These are phyloP conservation scores for Dilophus febrilis DNA, from an alignment of 2,888 invertebrate genomes.

Conservation along the genomic window DNA sequence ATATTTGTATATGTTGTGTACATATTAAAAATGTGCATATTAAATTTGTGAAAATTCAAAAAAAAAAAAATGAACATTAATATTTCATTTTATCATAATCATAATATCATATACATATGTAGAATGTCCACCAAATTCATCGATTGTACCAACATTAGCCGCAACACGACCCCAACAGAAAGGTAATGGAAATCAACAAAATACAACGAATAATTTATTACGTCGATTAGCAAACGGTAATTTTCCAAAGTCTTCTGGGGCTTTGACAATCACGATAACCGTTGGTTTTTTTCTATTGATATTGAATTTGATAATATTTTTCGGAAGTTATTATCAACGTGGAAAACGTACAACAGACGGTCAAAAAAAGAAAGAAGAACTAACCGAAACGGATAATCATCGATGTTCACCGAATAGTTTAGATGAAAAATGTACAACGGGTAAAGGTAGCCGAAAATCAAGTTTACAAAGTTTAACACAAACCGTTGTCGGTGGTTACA, in stretches of 20 bases:
- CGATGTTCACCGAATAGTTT: conserved; percentile 32
- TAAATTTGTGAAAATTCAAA: no score
- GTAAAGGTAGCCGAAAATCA: conserved; percentile 32
- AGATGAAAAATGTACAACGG: conserved; percentile 15
- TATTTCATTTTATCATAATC: no score
- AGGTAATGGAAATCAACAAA: conserved; percentile 22
- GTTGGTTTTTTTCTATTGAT: conserved; percentile 69
- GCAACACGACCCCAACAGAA: conserved; percentile 17
- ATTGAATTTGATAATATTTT: conserved; percentile 71
- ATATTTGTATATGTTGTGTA: no score
- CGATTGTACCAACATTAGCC: conserved; percentile 26
- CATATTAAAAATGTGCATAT: no score
- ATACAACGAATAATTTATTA: conserved; percentile 51
- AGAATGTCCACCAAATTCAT: conserved; percentile 54
- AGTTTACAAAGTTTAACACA: conserved; percentile 32
- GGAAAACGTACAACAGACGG: conserved; percentile 43
- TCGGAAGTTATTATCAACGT: conserved; percentile 73
- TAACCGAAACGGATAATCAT: conserved; percentile 54
- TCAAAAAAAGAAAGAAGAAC: conserved; percentile 61
- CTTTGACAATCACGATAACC: conserved; percentile 71
- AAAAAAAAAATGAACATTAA: no score
- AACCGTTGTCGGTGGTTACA: neutral
- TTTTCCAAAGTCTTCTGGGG: conserved; percentile 78
- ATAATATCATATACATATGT: neutral
- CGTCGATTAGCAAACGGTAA: conserved; percentile 60